These are phyloP conservation scores for Achroia grisella DNA, from an alignment of 1,140 invertebrate genomes.

Conservation along the genomic window DNA sequence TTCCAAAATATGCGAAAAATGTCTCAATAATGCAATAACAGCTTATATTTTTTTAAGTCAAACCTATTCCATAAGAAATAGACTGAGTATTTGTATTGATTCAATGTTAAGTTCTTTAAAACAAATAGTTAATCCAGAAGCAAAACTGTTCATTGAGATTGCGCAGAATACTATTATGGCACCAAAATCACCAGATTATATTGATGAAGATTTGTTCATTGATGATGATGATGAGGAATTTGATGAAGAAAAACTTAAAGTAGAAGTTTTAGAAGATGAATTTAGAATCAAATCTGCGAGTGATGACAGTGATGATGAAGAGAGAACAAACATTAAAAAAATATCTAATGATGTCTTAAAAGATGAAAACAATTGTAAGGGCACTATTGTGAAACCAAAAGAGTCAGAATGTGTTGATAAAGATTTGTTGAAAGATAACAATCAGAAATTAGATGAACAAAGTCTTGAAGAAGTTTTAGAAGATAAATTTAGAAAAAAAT, in stretches of 20 bases:
- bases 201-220: slow-evolving; percentile 16
- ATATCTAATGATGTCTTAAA: not conserved
- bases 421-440: slow-evolving; percentile 19
- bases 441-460: slow-evolving; percentile 28
- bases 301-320: slow-evolving; percentile 19
- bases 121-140: slow-evolving; percentile 20
- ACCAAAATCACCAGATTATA: slow-evolving; percentile 11
- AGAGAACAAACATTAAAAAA: not conserved
- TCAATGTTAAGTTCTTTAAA: slow-evolving; percentile 34
- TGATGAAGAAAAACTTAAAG: slow-evolving; percentile 33
- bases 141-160: slow-evolving; percentile 53
- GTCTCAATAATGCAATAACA: slow-evolving; percentile 43
- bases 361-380: slow-evolving; percentile 2
- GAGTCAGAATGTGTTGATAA: slow-evolving; percentile 16
- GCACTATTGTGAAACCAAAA: slow-evolving; percentile 34
- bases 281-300: slow-evolving; percentile 42
- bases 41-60: slow-evolving; percentile 48
- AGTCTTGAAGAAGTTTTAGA: slow-evolving; percentile 45
- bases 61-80: slow-evolving; percentile 34
- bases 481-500: slow-evolving; percentile 55
- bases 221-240: slow-evolving; percentile 24
- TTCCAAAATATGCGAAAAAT: slow-evolving; percentile 57
- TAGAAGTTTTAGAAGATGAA: slow-evolving; percentile 61
- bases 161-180: slow-evolving; percentile 37
- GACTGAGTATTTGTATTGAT: slow-evolving; percentile 40